phyloP scores from a whole-genome alignment of 2,113 vertebrate species.

The Chloropsis hardwickii region DNA sequence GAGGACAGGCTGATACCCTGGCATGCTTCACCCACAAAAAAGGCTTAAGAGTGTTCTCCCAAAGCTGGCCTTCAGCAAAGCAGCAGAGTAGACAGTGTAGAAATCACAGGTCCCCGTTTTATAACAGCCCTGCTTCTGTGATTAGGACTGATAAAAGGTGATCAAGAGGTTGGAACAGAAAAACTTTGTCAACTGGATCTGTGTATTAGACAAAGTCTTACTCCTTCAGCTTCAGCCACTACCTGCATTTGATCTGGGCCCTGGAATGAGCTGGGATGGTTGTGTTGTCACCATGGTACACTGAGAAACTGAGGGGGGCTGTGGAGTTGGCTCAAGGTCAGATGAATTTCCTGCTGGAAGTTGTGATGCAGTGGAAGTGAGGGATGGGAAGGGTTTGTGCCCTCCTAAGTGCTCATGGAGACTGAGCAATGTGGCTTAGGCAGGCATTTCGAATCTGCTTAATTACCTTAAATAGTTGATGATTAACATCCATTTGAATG shows the following conservation, averaged over 20 bases:
- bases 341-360: neutral
- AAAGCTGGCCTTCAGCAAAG: neutral
- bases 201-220: neutral
- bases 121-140: neutral
- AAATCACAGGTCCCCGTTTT: neutral
- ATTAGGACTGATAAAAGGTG: neutral
- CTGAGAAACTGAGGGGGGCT: rapidly evolving
- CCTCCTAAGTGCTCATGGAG: neutral
- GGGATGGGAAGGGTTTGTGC: neutral
- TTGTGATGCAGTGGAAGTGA: neutral
- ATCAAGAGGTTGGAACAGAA: neutral
- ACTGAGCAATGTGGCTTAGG: neutral
- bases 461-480: neutral
- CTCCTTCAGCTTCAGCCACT: neutral
- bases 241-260: neutral
- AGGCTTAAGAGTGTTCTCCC: neutral
- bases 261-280: neutral
- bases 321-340: neutral
- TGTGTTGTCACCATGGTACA: neutral
- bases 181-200: neutral
- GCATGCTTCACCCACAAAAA: neutral
- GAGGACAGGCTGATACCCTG: neutral
- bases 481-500: neutral
- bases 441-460: neutral
- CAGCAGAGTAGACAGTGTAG: neutral